Evolutionary conservation across 2,888 invertebrate genomes (phyloP), one percentile per base, ranked within the genome.

Genomic region (Dendrolimus houi): DNA sequence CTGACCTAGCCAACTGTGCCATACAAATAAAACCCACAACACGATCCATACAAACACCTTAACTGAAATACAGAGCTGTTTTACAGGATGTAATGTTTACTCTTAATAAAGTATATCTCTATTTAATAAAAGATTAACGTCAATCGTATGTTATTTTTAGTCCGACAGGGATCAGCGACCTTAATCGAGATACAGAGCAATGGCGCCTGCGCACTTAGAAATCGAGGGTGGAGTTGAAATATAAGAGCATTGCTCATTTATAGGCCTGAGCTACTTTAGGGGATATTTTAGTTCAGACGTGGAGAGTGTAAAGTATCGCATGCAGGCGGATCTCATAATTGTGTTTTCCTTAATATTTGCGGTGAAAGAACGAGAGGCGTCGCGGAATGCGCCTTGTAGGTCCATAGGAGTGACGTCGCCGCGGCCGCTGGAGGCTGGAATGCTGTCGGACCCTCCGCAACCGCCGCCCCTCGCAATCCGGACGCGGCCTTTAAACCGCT

Each of bases 401-500:
- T 72, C 71, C 67, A 74, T 68, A 71, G 74, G 71, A 76, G 79
- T 84, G 83, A 83, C 84, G 85, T 83, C 74, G 83, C 68, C 70
- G 71, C 69, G 77, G 74, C 73, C 78, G 73, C 81, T 79, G 75
- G 82, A 83, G 79, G 83, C 81, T 85, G 87, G 87, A 87, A 89
- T 87, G 88, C 79, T 77, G 81, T 77, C 80, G 72, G 68, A 70
- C 83, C 80, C 81, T 81, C 75, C 77, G 74, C 82, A 75, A 66
- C 77, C 77, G 72, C 77, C 82, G 80, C 84, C 86, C 86, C 87
- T 83, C 83, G 77, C 87, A 83, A 87, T 87, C 88, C 88, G 87
- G 86, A 87, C 87, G 82, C 87, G 85, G 87, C 85, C 85, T 87
- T 86, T 86, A 87, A 88, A 88, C 90, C 85, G 85, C 88, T 83